Evolutionary conservation across 1,140 invertebrate species (phyloP).

Genomic region (Lerema accius): DNA sequence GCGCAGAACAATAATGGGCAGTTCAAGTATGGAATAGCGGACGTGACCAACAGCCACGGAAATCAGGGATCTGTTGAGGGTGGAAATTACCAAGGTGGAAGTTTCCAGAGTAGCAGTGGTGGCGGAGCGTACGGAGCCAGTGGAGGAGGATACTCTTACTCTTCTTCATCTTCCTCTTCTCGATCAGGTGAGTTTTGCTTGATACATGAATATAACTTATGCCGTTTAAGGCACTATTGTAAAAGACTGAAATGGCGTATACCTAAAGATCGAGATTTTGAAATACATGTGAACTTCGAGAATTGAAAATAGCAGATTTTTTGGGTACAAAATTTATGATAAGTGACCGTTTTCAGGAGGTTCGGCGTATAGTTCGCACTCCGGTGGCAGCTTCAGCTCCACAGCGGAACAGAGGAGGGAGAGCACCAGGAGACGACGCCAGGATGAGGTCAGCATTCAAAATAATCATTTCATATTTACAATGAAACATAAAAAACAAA

Average conservation of each 20-base stretch:
- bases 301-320: neutral
- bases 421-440: constrained; percentile 57
- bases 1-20: constrained; percentile 68
- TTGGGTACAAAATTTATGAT: neutral
- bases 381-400: constrained; percentile 53
- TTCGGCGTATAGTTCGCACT: constrained; percentile 53
- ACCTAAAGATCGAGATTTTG: no score
- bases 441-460: constrained; percentile 52
- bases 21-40: constrained; percentile 68
- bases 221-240: no score
- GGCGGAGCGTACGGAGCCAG: constrained; percentile 36
- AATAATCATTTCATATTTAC: neutral
- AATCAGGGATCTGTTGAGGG: constrained; percentile 37
- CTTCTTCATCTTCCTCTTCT: constrained; percentile 66
- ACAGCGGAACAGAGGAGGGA: constrained; percentile 50
- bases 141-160: constrained; percentile 61
- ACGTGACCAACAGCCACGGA: constrained; percentile 50
- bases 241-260: no score
- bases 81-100: constrained; percentile 43
- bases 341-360: constrained; percentile 45
- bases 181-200: constrained; percentile 52
- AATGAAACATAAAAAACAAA: neutral
- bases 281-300: no score
- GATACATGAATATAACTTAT: no score
- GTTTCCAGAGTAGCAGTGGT: constrained; percentile 38